phyloP scores from a whole-genome alignment of 2,888 invertebrate genomes.

The Eupithecia subfuscata region DNA sequence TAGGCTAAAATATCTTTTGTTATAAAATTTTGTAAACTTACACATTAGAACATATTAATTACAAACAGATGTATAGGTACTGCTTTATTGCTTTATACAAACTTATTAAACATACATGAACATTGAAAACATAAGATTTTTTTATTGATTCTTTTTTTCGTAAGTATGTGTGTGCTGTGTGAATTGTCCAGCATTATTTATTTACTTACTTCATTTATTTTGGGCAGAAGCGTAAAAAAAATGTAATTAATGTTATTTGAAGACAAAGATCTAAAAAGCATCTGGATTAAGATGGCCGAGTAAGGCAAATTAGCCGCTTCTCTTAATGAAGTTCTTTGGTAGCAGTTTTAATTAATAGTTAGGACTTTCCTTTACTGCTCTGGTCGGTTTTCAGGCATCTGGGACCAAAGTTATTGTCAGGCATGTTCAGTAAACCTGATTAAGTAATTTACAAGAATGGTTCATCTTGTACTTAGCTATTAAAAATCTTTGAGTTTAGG shows the following conservation, averaged over 20 bases:
- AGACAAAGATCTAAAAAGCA: not conserved
- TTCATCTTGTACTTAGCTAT: no score
- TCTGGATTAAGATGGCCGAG: constrained; percentile 25
- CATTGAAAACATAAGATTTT: no score
- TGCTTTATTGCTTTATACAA: no score
- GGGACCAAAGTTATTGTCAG: not conserved
- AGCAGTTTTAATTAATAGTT: constrained; percentile 38
- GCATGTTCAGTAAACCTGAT: not conserved
- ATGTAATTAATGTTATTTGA: not conserved
- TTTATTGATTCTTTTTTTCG: no score
- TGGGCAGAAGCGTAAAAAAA: not conserved
- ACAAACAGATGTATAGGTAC: no score
- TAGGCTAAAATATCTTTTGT: no score
- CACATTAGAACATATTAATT: no score
- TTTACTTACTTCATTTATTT: not conserved
- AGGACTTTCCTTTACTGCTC: constrained; percentile 8
- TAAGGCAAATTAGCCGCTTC: constrained; percentile 27
- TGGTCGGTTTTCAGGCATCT: not conserved
- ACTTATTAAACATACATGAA: no score
- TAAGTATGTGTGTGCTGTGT: no score
- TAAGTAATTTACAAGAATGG: not conserved
- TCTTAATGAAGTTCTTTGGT: constrained; percentile 28
- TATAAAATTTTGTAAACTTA: no score
- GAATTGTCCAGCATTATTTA: no score
- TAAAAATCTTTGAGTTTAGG: no score